Conservation (phyloP, 1,140 invertebrate species). For the Cepaea nemoralis region DNA sequence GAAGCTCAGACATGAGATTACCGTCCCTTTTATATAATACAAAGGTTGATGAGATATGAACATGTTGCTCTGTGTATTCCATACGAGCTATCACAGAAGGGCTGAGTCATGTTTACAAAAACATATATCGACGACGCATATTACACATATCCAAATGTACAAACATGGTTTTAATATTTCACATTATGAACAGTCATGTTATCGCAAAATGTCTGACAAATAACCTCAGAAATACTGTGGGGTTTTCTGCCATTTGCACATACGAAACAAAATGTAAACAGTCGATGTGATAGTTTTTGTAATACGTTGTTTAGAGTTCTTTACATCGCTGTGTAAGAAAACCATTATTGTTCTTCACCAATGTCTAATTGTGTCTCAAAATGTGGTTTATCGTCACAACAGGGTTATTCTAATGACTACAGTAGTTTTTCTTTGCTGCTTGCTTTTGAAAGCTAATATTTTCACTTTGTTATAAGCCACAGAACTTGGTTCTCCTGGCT, state of each 20-base stretch:
- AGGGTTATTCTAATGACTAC: too few species aligned
- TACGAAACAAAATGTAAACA: too few species aligned
- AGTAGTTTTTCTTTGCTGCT: too few species aligned
- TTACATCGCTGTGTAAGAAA: too few species aligned
- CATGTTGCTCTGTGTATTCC: background rate
- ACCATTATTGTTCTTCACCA: background rate
- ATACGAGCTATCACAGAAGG: constrained; percentile 21
- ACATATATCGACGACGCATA: background rate
- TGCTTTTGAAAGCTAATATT: too few species aligned
- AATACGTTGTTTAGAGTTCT: too few species aligned
- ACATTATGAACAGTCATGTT: background rate
- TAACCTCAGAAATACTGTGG: background rate
- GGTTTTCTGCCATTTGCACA: background rate
- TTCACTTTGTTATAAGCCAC: too few species aligned
- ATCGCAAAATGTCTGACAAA: background rate
- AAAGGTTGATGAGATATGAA: too few species aligned
- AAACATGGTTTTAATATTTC: background rate
- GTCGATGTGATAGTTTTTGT: too few species aligned
- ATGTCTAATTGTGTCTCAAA: too few species aligned
- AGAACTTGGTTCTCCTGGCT: background rate
- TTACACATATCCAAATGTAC: background rate
- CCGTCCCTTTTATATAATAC: too few species aligned
- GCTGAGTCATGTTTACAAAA: background rate
- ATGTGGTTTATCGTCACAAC: background rate
- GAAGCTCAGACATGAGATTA: too few species aligned